Base-by-base conservation (phyloP, 2,888 invertebrate genomes). In the Drosophila kokeensis region DNA sequence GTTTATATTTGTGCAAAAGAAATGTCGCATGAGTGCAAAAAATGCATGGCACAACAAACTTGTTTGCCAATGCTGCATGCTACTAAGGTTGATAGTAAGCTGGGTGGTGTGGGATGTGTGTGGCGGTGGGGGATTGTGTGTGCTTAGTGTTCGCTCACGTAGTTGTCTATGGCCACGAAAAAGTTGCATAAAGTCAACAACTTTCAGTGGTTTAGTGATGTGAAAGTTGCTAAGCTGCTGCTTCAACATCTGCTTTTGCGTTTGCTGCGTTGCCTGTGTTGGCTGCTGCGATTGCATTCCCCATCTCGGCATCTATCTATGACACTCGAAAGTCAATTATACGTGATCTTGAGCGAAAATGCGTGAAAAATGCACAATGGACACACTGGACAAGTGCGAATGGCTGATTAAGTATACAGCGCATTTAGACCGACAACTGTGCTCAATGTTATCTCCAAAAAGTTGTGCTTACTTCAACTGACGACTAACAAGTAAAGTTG, bases 161-260 rank as follows among this genome's bases (percentile, higher is more conserved):
- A 86, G 78, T 82, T 85, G 85, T 86, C 85, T 86, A 82, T 83
- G 86, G 87, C 85, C 88, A 88, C 87, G 83, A 88, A 86, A 87
- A 85, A 88, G 88, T 88, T 88, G 85, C 88, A 88, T 86, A 86
- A 88, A 86, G 88, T 86, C 85, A 86, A 86, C 86, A 86, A 86
- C 85, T 86, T 86, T 86, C 88, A 83, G 85, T 88, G 85, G 88
- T 86, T 86, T 85, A 88, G 78, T 80, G 86, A 82, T 83, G 83
- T 82, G 83, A 86, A 86, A 83, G 88, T 80, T 86, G 82, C 82
- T 88, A 83, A 86, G 86, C 83, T 78, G 69, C 65, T 69, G 69
- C 73, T 67, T 67, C 54, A 53, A 64, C 38, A 58, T 67, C 57
- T 59, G 27, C 48, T 45, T 50, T 54, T 50, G 57, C 40, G 34